Percentiles rank a stretch among this genome's conserved stretches.
Evolutionary conservation across 2,888 invertebrate genomes (phyloP).

Genomic region (Ptychoptera contaminata): DNA sequence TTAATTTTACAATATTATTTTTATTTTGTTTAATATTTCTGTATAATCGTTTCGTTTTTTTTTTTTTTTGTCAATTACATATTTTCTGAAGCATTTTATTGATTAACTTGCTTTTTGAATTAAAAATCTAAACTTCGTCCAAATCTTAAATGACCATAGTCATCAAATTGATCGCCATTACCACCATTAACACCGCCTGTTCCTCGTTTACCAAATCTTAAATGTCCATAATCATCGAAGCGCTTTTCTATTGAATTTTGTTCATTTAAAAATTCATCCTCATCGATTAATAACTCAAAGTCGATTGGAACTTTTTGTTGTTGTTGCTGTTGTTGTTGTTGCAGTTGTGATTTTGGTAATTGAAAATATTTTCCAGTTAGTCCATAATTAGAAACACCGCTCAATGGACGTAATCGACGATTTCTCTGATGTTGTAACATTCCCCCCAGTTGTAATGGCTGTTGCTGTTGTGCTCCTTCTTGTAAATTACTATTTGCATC

Average conservation of each 20-base stretch:
- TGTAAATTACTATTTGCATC: neutral
- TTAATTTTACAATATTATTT: no score
- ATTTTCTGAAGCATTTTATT: no score
- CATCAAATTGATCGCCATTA: constrained; percentile 49
- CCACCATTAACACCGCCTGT: constrained; percentile 7
- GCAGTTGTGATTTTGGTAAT: neutral
- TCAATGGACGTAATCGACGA: neutral
- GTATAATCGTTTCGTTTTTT: no score
- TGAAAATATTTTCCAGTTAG: neutral
- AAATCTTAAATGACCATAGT: constrained; percentile 60
- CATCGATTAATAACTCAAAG: constrained; percentile 23
- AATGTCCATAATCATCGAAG: constrained; percentile 60
- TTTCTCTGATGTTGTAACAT: neutral
- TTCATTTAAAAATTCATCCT: constrained; percentile 17
- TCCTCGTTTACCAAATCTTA: constrained; percentile 43
- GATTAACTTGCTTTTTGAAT: neutral
- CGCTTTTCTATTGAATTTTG: constrained; percentile 26
- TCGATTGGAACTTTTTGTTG: constrained; percentile 21
- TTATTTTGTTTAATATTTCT: no score
- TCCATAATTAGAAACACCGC: neutral
- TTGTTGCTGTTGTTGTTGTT: neutral
- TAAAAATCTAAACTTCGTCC: constrained; percentile 34
- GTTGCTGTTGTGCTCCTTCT: neutral
- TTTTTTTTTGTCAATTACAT: no score
- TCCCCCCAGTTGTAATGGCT: neutral